These are phyloP conservation scores for Stratiomys singularior DNA, from an alignment of 2,888 invertebrate species.

Conservation along the genomic window DNA sequence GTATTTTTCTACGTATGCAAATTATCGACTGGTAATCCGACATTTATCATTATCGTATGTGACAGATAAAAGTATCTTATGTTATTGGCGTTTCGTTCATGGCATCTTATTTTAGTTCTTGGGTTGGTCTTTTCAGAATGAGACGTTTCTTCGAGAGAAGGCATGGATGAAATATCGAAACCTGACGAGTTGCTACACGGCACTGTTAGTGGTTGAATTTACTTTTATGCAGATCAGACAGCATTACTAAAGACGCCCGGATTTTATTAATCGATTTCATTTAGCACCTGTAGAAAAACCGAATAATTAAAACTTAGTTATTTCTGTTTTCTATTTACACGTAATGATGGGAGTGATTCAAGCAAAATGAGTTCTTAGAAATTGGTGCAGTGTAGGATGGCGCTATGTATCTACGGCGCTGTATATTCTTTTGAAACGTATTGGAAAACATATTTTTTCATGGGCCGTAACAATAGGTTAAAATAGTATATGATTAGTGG, in stretches of 20 bases:
- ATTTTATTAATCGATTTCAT: conserved; percentile 42
- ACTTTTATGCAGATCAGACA: conserved; percentile 37
- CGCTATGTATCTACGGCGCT: too few relatives aligned
- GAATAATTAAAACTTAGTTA: conserved; percentile 26
- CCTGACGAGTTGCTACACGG: not conserved
- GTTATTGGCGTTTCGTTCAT: conserved; percentile 9
- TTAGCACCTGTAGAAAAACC: conserved; percentile 35
- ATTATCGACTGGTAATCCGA: conserved; percentile 30
- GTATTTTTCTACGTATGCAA: conserved; percentile 38
- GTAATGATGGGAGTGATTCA: too few relatives aligned
- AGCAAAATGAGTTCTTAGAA: too few relatives aligned
- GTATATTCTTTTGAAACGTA: too few relatives aligned
- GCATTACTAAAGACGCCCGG: conserved; percentile 6
- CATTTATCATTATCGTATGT: conserved; percentile 39
- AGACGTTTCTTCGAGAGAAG: not conserved
- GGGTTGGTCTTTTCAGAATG: not conserved
- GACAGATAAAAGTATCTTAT: conserved; percentile 31
- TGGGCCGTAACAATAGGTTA: too few relatives aligned
- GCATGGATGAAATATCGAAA: conserved; percentile 7
- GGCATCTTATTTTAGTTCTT: not conserved
- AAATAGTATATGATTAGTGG: too few relatives aligned
- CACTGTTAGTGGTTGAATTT: conserved; percentile 19
- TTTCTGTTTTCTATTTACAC: not conserved
- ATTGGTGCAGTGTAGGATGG: too few relatives aligned
- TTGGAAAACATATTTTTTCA: too few relatives aligned